A percentile compares a stretch with the other conserved stretches of the same genome.
Conservation (phyloP, 2,113 vertebrate genomes). For the Triplophysa tibetana region DNA sequence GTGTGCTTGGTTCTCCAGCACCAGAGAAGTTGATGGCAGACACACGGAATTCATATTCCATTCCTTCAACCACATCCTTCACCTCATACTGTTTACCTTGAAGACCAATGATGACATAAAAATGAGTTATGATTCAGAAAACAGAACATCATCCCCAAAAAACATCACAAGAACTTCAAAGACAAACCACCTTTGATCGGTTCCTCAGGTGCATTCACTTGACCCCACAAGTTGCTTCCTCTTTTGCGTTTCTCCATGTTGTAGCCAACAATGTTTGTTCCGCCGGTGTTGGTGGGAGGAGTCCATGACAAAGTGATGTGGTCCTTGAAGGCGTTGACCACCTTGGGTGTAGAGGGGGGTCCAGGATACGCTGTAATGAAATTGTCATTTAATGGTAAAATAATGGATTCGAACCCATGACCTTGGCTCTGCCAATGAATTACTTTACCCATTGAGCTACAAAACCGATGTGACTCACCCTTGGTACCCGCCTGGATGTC, state of each 20-base stretch:
- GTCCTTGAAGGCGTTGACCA: conserved; percentile 76
- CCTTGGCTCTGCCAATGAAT: too few species aligned
- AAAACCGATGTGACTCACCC: conserved; percentile 68
- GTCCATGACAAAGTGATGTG: conserved; percentile 79
- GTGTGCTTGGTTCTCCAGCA: conserved; percentile 76
- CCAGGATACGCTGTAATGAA: conserved; percentile 74
- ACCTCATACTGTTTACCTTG: conserved; percentile 77
- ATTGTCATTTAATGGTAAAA: not conserved
- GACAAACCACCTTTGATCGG: conserved; percentile 73
- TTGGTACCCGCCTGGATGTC: conserved; percentile 82
- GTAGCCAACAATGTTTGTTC: conserved; percentile 79
- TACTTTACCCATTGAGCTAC: not conserved
- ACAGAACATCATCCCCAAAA: too few species aligned
- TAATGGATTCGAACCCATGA: too few species aligned
- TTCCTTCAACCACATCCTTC: conserved; percentile 75
- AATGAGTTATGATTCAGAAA: conserved; percentile 1
- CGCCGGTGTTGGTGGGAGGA: conserved; percentile 74
- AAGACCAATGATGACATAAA: conserved; percentile 1
- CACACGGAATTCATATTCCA: conserved; percentile 86
- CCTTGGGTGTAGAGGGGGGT: conserved; percentile 74
- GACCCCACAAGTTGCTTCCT: conserved; percentile 78
- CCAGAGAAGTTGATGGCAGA: conserved; percentile 82
- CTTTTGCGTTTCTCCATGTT: conserved; percentile 83
- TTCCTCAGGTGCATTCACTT: conserved; percentile 64
- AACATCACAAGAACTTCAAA: not conserved